A percentile compares a stretch with the other conserved stretches of the same genome.
These are phyloP conservation scores for Tachina lurida DNA, from an alignment of 2,888 invertebrate genomes.

Conservation along the genomic window DNA sequence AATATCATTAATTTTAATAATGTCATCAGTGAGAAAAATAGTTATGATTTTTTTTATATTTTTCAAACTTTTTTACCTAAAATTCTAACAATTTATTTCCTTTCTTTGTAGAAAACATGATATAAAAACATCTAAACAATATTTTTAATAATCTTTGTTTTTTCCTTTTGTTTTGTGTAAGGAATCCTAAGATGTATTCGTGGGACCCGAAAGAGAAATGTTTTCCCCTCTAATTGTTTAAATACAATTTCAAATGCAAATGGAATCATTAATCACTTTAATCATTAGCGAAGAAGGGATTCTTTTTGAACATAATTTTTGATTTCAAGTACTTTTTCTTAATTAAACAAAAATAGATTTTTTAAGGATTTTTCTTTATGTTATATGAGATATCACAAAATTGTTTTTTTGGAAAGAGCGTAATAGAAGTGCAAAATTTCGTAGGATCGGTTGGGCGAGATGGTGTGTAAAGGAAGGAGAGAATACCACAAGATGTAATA, in stretches of 20 bases:
- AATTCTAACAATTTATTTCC: background rate
- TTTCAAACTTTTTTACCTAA: constrained; percentile 42
- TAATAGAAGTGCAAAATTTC: too few relatives aligned
- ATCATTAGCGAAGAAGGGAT: constrained; percentile 38
- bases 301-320: background rate
- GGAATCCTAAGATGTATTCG: constrained; percentile 41
- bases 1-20: constrained; percentile 81
- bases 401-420: too few relatives aligned
- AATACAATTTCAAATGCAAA: constrained; percentile 29
- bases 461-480: too few relatives aligned
- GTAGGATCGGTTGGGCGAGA: too few relatives aligned
- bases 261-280: constrained; percentile 59
- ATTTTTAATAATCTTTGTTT: background rate
- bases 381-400: too few relatives aligned
- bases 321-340: background rate
- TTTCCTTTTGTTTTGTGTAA: background rate
- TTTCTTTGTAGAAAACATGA: constrained; percentile 8
- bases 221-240: constrained; percentile 19
- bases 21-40: constrained; percentile 76
- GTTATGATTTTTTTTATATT: background rate
- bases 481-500: too few relatives aligned
- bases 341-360: background rate
- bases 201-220: constrained; percentile 2
- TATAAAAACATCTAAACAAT: constrained; percentile 39
- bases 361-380: background rate